These are phyloP conservation scores for Lasioglossum vierecki DNA, from an alignment of 2,888 invertebrate species.

Conservation along the genomic window DNA sequence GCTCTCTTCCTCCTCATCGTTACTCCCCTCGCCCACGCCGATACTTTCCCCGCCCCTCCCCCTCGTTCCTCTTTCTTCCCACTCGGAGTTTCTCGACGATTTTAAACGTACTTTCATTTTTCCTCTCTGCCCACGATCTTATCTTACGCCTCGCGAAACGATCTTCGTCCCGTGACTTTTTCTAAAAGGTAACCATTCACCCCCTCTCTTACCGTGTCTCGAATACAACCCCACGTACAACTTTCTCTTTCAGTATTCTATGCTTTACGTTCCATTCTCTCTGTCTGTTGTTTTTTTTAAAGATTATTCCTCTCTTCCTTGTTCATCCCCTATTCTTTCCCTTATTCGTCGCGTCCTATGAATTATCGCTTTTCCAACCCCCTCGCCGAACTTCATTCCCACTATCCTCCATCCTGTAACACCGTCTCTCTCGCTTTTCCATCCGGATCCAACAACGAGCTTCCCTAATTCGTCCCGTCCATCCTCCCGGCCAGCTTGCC, in stretches of 20 bases:
- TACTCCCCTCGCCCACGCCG: not conserved
- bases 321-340: not conserved
- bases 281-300: not conserved
- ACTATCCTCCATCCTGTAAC: not conserved
- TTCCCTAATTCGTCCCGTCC: not conserved
- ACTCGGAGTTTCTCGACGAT: not conserved
- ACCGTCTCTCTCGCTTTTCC: not conserved
- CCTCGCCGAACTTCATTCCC: not conserved
- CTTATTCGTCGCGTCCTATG: not conserved
- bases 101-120: not conserved
- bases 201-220: not conserved
- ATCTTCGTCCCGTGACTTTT: not conserved
- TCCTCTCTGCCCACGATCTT: not conserved
- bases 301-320: not conserved
- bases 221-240: constrained; percentile 12
- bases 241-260: constrained; percentile 33
- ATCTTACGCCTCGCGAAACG: not conserved
- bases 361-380: not conserved
- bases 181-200: not conserved
- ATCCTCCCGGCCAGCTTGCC: not conserved
- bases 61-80: not conserved
- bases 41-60: not conserved
- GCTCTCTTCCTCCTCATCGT: not conserved
- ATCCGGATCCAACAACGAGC: not conserved
- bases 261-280: not conserved